Percentiles rank a stretch among this genome's conserved stretches.
Conservation (phyloP, 2,888 invertebrate species). For the Tridacna crocea region DNA sequence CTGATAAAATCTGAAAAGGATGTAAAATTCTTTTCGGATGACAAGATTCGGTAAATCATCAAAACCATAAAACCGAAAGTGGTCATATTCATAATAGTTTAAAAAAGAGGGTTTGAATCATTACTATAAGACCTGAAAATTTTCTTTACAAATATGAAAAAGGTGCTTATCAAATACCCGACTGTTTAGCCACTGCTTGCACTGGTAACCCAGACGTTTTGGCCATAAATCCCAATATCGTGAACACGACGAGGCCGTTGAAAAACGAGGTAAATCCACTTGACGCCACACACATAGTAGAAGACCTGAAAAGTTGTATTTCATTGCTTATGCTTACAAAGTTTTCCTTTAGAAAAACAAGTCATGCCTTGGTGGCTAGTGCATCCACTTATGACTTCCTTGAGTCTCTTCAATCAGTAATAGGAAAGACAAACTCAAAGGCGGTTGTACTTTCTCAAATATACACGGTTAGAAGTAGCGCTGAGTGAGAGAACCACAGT, state of each 20-base stretch:
- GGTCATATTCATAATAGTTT: too few species aligned
- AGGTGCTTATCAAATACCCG: slow-evolving; percentile 19
- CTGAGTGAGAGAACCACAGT: too few species aligned
- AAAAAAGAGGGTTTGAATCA: too few species aligned
- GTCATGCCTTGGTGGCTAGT: too few species aligned
- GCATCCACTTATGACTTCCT: neutral
- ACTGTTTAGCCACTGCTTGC: slow-evolving; percentile 32
- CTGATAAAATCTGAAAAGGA: neutral
- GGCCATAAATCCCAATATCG: slow-evolving; percentile 50
- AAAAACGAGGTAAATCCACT: slow-evolving; percentile 39
- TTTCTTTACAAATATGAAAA: too few species aligned
- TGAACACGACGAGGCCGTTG: slow-evolving; percentile 45
- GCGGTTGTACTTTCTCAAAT: too few species aligned
- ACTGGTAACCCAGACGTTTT: slow-evolving; percentile 36
- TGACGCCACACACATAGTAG: slow-evolving; percentile 40
- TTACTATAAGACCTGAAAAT: too few species aligned
- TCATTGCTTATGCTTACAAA: neutral
- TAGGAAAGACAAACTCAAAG: too few species aligned
- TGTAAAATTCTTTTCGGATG: neutral
- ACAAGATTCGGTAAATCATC: neutral
- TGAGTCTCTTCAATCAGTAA: neutral
- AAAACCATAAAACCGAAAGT: too few species aligned
- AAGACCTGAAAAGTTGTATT: slow-evolving; percentile 21
- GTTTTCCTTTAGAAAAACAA: too few species aligned
- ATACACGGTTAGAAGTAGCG: too few species aligned